A percentile compares a stretch with the other conserved stretches of the same genome.
phyloP scores from a whole-genome alignment of 2,113 vertebrate genomes.

The Speoplatyrhinus poulsoni region DNA sequence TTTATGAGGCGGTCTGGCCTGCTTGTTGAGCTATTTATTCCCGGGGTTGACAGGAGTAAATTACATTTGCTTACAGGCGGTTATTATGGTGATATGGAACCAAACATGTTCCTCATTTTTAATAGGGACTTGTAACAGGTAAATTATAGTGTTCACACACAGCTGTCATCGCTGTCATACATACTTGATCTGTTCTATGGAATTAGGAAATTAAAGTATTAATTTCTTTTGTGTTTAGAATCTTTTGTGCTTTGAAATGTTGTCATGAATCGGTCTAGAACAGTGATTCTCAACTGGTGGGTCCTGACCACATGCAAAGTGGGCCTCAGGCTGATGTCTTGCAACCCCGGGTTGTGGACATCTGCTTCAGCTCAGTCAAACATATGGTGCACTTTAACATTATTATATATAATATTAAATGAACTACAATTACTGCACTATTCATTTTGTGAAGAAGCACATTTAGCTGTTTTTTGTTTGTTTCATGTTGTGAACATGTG shows the following conservation, averaged over 20 bases:
- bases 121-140: slow-evolving; percentile 53
- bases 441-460: no score
- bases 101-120: slow-evolving; percentile 52
- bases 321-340: no score
- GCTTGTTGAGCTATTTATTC: slow-evolving; percentile 37
- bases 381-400: no score
- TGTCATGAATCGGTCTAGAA: slow-evolving; percentile 1
- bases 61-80: slow-evolving; percentile 38
- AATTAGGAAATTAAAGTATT: slow-evolving; percentile 1
- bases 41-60: slow-evolving; percentile 50
- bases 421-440: no score
- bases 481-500: no score
- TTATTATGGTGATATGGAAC: slow-evolving; percentile 46
- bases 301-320: no score
- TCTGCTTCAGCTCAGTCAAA: no score
- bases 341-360: no score
- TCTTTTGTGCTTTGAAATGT: slow-evolving; percentile 1
- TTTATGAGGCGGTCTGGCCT: slow-evolving; percentile 43
- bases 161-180: slow-evolving; percentile 11
- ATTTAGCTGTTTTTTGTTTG: no score
- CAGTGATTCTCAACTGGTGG: no score
- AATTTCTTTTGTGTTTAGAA: slow-evolving; percentile 17
- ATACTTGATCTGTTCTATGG: not conserved
- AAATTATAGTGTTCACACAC: slow-evolving; percentile 50
- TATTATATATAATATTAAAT: no score